Evolutionary conservation across 2,888 invertebrate species (phyloP), one percentile per base, ranked within the genome.

Genomic region (Caradrina clavipalpis): DNA sequence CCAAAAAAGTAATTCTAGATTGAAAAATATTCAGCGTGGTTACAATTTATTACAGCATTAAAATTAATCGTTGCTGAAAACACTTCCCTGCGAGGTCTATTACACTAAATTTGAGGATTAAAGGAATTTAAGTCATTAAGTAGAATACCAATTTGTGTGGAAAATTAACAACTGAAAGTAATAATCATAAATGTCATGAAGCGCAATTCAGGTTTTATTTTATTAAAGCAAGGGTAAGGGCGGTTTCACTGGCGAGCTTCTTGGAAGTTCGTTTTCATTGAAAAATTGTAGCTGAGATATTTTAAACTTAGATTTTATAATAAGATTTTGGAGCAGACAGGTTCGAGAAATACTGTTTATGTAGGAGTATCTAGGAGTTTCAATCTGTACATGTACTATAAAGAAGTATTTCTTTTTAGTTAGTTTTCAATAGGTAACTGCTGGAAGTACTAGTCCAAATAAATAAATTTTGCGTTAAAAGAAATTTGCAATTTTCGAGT

Each of bases 181-280:
- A 83, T 82, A 77, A 81, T 82, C 71, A 81, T 83, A 80, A 81
- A 83, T 80, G 81, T 83, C 81, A 70, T 58, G 66, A 45, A 70
- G 62, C 19, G 51, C 39, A 65, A 72, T 83, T 73, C 58, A 26
- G 31, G 59, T 69, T 69, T 75, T 79, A 66, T 80, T 82, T 82
- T 82, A 82, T 75, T 66, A n/a, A 21, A 19, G 6, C 7, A 19
- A 35, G 26, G 19, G 19, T 53, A 15, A 47, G 45, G 45, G 39
- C 0, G 54, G 53, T 45, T 51, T 51, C 35, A 10, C 19, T 61
- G 21, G 61, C 15, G 39, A 58, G 10, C 51, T 66, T 59, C 50
- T 55, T 66, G 0, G 10, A 35, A 35, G 35, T 45, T 11, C 22
- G 45, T 39, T 69, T 76, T 58, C 11, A 57, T 73, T 39, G 45